These are phyloP conservation scores for Parazoanthus atlanticus DNA, from an alignment of 92 coral and sea anemone genomes.

Conservation along the genomic window DNA sequence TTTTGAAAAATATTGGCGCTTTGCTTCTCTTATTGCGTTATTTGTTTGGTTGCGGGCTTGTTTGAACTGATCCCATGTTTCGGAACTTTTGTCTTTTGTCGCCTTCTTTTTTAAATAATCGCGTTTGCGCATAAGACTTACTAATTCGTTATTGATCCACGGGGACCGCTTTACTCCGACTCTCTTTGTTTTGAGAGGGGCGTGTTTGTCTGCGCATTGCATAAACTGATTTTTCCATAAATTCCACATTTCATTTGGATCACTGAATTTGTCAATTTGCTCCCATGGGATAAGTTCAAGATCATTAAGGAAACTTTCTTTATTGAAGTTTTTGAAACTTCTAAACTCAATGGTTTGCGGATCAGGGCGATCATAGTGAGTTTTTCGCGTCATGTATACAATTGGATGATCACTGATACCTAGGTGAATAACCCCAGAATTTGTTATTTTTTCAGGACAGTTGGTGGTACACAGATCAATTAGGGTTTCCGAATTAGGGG, in stretches of 20 bases:
- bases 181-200: constrained; percentile 29
- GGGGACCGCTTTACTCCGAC: constrained; percentile 33
- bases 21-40: constrained; percentile 30
- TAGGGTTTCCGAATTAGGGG: constrained; percentile 59
- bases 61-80: constrained; percentile 27
- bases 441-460: constrained; percentile 51
- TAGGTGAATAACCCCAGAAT: constrained; percentile 59
- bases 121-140: not conserved
- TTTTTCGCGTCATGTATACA: constrained; percentile 56
- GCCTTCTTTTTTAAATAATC: constrained; percentile 7
- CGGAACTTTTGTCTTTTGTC: too few species aligned
- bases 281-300: constrained; percentile 9
- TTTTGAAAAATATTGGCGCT: constrained; percentile 27
- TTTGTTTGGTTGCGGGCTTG: constrained; percentile 23
- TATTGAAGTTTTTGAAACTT: constrained; percentile 41
- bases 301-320: constrained; percentile 43
- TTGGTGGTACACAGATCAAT: constrained; percentile 72
- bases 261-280: not conserved
- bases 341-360: constrained; percentile 32
- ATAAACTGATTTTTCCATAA: constrained; percentile 31
- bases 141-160: constrained; percentile 29
- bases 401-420: constrained; percentile 66
- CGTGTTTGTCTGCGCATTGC: constrained; percentile 37
- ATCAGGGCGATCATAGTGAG: constrained; percentile 36
- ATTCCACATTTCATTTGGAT: constrained; percentile 37